Conservation (phyloP, 2,888 invertebrate species). For the Lysandra bellargus region DNA sequence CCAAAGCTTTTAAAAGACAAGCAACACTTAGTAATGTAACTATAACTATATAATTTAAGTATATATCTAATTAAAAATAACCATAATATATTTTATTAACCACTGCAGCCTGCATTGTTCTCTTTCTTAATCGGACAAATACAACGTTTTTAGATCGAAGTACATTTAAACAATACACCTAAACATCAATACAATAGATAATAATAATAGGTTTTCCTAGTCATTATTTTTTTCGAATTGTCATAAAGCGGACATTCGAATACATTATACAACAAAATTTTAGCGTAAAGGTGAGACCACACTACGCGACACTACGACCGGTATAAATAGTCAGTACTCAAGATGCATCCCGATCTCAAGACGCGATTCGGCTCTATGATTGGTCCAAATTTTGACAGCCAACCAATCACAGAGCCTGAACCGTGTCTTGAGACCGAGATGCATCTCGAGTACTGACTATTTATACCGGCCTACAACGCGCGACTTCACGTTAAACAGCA, state of each 20-base stretch:
- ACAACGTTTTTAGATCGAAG: constrained; percentile 7
- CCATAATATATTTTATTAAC: too few species aligned
- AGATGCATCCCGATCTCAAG: too few species aligned
- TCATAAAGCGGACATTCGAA: neutral
- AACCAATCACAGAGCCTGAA: too few species aligned
- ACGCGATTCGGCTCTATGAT: too few species aligned
- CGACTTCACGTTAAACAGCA: too few species aligned
- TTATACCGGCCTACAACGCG: too few species aligned
- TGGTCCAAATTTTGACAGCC: too few species aligned
- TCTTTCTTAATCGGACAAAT: neutral
- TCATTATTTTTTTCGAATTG: neutral
- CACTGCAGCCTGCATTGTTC: neutral
- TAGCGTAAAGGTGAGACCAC: neutral
- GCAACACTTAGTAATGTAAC: neutral
- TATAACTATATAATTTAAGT: neutral
- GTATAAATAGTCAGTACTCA: too few species aligned
- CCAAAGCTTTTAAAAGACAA: neutral
- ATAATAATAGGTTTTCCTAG: neutral
- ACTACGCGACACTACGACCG: too few species aligned
- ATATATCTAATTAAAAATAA: neutral
- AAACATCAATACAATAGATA: neutral
- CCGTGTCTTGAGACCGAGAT: too few species aligned
- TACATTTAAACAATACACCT: neutral
- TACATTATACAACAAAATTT: neutral
- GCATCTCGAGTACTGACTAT: too few species aligned